Percentiles rank a stretch among this genome's conserved stretches.
Evolutionary conservation across 37 sponge, comb jelly and placozoan genomes (phyloP).

Genomic region (Aplysina aerophoba): DNA sequence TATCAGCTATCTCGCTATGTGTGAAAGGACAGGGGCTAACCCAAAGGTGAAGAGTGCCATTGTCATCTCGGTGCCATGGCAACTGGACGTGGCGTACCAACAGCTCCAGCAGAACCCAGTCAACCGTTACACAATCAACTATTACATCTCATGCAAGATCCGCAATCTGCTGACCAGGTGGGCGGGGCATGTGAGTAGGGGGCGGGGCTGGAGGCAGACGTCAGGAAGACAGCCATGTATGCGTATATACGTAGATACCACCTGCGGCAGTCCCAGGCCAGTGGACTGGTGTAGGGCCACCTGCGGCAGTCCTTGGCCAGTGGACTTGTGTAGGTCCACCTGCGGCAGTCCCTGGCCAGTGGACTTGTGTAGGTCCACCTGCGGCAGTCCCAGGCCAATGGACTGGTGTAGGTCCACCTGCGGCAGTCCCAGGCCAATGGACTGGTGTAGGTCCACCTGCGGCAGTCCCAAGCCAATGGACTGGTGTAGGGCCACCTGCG

Average conservation of each 20-base stretch:
- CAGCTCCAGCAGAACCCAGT: conserved; percentile 30
- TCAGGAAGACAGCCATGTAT: neutral
- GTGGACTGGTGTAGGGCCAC: too few species aligned
- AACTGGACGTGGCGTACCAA: conserved; percentile 9
- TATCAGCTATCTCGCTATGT: conserved; percentile 10
- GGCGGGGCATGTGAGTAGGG: neutral
- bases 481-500: too few species aligned
- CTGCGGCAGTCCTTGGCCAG: too few species aligned
- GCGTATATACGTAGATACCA: neutral
- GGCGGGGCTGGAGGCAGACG: neutral
- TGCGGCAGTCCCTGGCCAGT: too few species aligned
- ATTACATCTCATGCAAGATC: conserved; percentile 33
- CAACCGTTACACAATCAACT: conserved; percentile 55
- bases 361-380: too few species aligned
- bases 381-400: too few species aligned
- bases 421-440: too few species aligned
- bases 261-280: too few species aligned
- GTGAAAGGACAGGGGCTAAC: conserved; percentile 3
- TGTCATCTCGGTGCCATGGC: conserved; percentile 58
- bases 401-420: too few species aligned
- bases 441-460: too few species aligned
- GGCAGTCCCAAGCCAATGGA: too few species aligned
- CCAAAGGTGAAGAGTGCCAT: conserved; percentile 37
- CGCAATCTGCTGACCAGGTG: conserved; percentile 50
- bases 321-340: too few species aligned